Percentiles rank a stretch among this genome's conserved stretches.
These are phyloP conservation scores for Saccopteryx leptura DNA, from an alignment of 2,113 vertebrate species.

Conservation along the genomic window DNA sequence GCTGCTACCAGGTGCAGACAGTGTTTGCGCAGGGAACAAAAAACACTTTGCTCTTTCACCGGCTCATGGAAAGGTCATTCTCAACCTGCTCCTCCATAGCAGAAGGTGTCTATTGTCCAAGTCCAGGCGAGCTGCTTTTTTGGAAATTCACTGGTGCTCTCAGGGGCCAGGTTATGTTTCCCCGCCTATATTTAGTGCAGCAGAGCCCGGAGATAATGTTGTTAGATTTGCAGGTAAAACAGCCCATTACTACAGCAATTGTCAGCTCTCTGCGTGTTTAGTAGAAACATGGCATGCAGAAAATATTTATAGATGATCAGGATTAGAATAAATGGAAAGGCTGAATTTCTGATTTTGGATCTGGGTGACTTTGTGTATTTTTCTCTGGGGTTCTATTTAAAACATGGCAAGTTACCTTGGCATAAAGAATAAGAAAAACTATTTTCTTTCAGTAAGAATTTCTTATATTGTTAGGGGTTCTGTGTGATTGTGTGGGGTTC, in stretches of 20 bases:
- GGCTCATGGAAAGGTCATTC: slow-evolving; percentile 22
- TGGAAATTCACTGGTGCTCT: slow-evolving; percentile 70
- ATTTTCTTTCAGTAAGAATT: not conserved
- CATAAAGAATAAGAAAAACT: not conserved
- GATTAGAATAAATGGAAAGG: not conserved
- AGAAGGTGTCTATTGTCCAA: slow-evolving; percentile 47
- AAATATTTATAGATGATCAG: slow-evolving; percentile 13
- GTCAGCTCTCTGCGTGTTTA: slow-evolving; percentile 43
- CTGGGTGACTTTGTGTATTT: slow-evolving; percentile 15
- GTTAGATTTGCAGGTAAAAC: slow-evolving; percentile 25
- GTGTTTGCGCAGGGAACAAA: slow-evolving; percentile 25
- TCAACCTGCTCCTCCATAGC: slow-evolving; percentile 56
- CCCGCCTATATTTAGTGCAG: slow-evolving; percentile 21
- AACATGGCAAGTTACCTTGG: slow-evolving; percentile 10
- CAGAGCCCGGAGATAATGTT: not conserved
- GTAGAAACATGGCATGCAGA: not conserved
- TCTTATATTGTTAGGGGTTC: slow-evolving; percentile 13
- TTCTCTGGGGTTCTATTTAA: slow-evolving; percentile 49
- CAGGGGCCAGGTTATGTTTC: slow-evolving; percentile 21
- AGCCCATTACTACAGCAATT: not conserved
- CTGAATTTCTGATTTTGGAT: slow-evolving; percentile 10
- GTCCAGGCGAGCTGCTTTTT: slow-evolving; percentile 58
- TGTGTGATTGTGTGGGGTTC: not conserved
- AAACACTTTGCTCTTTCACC: not conserved
- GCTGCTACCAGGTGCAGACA: slow-evolving; percentile 22